Evolutionary conservation across 2,888 invertebrate species (phyloP), one percentile per base, ranked within the genome.

Genomic region (Sminthurides aquaticus): DNA sequence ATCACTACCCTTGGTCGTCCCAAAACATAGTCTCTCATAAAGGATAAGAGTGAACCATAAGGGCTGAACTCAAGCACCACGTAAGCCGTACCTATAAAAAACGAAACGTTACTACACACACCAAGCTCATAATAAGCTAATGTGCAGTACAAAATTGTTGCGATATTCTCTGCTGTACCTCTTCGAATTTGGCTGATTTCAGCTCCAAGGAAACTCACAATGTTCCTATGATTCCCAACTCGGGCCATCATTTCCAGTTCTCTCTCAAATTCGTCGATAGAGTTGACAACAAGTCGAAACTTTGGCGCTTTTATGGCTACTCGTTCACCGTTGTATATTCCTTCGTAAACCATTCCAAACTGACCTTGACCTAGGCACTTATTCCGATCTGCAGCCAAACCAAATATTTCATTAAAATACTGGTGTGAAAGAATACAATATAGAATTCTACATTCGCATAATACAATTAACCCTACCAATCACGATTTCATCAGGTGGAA

Each of bases 241-340:
- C 22, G 18, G 20, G 52, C 52, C 52, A 52, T 52, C 52, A 52
- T 52, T 52, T 52, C 52, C 8, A 52, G 52, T 20, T 52, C 52
- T 22, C 20, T 52, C 20, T 52, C 52, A 52, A 52, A 52, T 8
- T 52, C 52, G 11, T 52, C 43, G 43, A 34, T 34, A 34, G 43
- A 34, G 15, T 15, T 34, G 15, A 34, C 43, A 11, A 34, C 15
- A 15, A 34, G 43, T 5, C 8, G 15, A 11, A 52, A 20, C 20
- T 52, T 52, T 5, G 52, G 52, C 15, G 20, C 5, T 20, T 52
- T 52, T 18, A 52, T 20, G 20, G 52, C 52, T 5, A 52, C 52
- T 5, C 22, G 18, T 5, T 5, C 3, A 18, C 20, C 18, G 22
- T 52, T 22, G 20, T 52, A 52, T 5, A 15, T 8, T 8, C 52